Evolutionary conservation across 2,113 vertebrate species (phyloP).

Genomic region (Bombycilla garrulus): DNA sequence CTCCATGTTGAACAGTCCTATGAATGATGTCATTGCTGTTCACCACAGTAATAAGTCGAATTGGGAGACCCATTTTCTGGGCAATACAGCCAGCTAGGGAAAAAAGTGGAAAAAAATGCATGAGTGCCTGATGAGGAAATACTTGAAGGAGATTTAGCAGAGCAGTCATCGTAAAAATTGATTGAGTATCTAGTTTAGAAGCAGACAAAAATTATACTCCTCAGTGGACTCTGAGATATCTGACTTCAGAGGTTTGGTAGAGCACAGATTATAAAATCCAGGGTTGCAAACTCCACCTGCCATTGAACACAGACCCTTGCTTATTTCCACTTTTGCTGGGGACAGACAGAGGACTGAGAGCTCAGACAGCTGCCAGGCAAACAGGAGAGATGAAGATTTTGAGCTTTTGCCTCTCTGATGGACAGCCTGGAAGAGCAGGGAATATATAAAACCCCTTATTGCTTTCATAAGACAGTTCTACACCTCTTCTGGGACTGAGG

Average conservation of each 20-base stretch:
- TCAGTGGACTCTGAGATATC: not conserved
- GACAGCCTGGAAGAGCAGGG: not conserved
- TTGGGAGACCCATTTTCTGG: slow-evolving; percentile 83
- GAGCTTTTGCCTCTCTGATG: not conserved
- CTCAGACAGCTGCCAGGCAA: not conserved
- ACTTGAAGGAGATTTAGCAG: not conserved
- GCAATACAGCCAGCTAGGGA: slow-evolving; percentile 79
- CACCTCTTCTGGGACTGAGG: not conserved
- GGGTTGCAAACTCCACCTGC: not conserved
- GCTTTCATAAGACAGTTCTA: not conserved
- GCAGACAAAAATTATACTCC: not conserved
- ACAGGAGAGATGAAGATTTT: not conserved
- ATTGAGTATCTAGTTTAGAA: not conserved
- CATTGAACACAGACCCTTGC: not conserved
- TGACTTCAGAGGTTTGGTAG: not conserved
- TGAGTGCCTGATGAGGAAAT: not conserved
- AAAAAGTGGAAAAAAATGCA: not conserved
- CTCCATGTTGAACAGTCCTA: slow-evolving; percentile 78
- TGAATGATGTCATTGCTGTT: slow-evolving; percentile 89
- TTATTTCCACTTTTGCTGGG: not conserved
- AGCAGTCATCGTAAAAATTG: not conserved
- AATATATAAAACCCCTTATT: not conserved
- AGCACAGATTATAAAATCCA: not conserved
- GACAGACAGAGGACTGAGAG: not conserved
- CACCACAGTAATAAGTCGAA: slow-evolving; percentile 82